Conservation (phyloP, 2,113 vertebrate species). For the Epinephelus cyanopodus region DNA sequence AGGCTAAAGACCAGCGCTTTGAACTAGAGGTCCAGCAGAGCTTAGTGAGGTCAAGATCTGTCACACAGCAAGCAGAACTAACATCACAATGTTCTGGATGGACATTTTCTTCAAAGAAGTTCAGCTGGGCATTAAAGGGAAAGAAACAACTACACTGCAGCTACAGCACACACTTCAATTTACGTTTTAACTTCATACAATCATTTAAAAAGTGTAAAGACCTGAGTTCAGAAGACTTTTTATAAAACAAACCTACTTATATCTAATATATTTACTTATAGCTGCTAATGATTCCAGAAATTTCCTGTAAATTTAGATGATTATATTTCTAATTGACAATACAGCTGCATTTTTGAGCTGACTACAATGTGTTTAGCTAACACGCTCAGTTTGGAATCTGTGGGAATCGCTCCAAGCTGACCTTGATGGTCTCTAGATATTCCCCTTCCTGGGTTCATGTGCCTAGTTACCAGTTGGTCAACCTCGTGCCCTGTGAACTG, state of each 20-base stretch:
- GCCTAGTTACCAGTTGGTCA: constrained; percentile 81
- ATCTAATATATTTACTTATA: neutral
- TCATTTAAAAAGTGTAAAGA: neutral
- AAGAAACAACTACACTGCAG: neutral
- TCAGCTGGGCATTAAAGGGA: constrained; percentile 1
- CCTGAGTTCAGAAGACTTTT: neutral
- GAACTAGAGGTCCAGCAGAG: constrained; percentile 73
- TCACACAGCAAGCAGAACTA: constrained; percentile 58
- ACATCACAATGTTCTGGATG: constrained; percentile 32
- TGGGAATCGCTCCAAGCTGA: constrained; percentile 66
- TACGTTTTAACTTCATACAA: neutral
- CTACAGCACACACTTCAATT: neutral
- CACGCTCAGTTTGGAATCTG: constrained; percentile 43
- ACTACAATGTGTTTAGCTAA: constrained; percentile 12
- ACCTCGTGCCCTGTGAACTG: constrained; percentile 77
- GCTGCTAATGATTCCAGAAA: neutral
- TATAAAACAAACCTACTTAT: neutral
- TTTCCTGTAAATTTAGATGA: neutral
- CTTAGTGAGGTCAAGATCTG: constrained; percentile 77
- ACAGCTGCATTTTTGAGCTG: neutral
- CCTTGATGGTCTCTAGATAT: constrained; percentile 74
- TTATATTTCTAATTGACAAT: neutral
- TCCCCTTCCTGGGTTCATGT: constrained; percentile 73
- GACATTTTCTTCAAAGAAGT: constrained; percentile 30
- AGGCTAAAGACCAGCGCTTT: constrained; percentile 84